Conservation (phyloP, 2,113 vertebrate genomes). For the Sapajus apella region DNA sequence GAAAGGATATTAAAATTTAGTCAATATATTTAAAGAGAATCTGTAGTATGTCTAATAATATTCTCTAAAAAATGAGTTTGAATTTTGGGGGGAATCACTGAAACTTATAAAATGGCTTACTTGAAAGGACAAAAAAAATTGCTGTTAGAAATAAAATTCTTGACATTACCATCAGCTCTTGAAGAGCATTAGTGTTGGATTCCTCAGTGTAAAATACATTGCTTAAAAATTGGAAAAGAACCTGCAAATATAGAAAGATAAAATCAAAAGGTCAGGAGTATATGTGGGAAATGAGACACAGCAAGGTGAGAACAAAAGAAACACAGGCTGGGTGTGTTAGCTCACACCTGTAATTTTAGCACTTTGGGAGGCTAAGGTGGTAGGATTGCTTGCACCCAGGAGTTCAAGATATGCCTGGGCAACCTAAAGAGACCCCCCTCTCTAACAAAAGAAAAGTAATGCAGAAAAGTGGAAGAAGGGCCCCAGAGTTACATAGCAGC, state of each 20-base stretch:
- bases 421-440: too few species aligned
- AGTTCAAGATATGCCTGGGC: too few species aligned
- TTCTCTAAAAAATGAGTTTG: neutral
- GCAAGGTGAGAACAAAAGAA: neutral
- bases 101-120: neutral
- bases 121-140: neutral
- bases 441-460: too few species aligned
- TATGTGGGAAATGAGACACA: neutral
- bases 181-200: neutral
- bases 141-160: neutral
- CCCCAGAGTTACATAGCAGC: rapidly evolving
- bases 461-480: rapidly evolving
- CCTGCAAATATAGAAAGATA: neutral
- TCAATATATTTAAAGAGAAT: neutral
- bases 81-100: neutral
- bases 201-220: neutral
- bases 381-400: too few species aligned
- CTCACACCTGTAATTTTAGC: too few species aligned
- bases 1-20: neutral
- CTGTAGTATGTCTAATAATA: neutral
- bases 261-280: neutral
- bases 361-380: too few species aligned
- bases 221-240: neutral
- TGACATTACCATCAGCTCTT: neutral
- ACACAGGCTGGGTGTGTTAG: too few species aligned